Evolutionary conservation across 1,140 invertebrate genomes (phyloP).

Genomic region (Meloidogyne hapla): DNA sequence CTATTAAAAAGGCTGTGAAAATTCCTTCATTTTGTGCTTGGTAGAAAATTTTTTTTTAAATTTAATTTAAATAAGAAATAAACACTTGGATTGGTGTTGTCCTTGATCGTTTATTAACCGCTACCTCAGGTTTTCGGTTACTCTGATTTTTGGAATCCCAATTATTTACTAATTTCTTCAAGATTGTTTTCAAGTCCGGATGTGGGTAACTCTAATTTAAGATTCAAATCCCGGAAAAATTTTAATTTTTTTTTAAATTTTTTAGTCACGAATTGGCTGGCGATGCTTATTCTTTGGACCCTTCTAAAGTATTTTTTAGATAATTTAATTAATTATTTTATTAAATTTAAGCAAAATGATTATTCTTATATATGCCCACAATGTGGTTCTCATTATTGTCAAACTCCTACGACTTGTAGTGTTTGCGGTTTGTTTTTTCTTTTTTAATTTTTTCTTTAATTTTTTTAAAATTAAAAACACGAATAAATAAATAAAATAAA

Average conservation of each 20-base stretch:
- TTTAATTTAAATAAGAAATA: too few relatives aligned
- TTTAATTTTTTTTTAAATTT: too few relatives aligned
- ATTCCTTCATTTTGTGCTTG: slow-evolving; percentile 36
- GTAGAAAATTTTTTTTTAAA: slow-evolving; percentile 11
- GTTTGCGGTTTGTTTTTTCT: slow-evolving; percentile 35
- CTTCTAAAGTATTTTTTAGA: not conserved
- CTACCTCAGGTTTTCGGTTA: too few relatives aligned
- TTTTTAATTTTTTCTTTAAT: too few relatives aligned
- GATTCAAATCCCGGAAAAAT: too few relatives aligned
- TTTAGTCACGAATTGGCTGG: slow-evolving; percentile 33
- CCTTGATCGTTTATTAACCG: too few relatives aligned
- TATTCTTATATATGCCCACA: slow-evolving; percentile 34
- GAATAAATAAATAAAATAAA: too few relatives aligned
- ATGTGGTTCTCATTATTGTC: slow-evolving; percentile 36
- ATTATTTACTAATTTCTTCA: too few relatives aligned
- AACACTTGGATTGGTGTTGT: too few relatives aligned
- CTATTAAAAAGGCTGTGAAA: not conserved
- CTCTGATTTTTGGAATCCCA: too few relatives aligned
- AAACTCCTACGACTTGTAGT: slow-evolving; percentile 38
- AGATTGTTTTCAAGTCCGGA: too few relatives aligned
- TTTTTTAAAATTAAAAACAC: not conserved
- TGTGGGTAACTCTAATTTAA: too few relatives aligned
- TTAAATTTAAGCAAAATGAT: not conserved
- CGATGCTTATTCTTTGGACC: not conserved
- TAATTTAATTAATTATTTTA: slow-evolving; percentile 3